phyloP scores from a whole-genome alignment of 2,888 invertebrate genomes.

The Troides helena region DNA sequence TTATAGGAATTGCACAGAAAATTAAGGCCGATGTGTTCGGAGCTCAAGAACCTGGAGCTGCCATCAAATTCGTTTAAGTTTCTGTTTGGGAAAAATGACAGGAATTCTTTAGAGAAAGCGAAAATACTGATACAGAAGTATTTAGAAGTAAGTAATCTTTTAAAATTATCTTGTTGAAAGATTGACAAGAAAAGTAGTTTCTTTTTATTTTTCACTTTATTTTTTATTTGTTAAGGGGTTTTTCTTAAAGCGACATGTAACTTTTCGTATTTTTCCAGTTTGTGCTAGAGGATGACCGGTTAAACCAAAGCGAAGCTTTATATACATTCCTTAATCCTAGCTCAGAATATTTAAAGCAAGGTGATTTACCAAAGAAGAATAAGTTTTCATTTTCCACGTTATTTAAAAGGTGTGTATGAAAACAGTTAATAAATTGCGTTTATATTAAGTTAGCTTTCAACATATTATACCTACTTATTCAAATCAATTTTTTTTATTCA shows the following conservation, averaged over 20 bases:
- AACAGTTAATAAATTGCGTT: neutral
- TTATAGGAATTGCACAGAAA: conserved; percentile 91
- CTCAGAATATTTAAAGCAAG: conserved; percentile 92
- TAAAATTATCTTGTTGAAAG: neutral
- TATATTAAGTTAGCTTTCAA: neutral
- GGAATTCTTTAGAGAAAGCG: conserved; percentile 89
- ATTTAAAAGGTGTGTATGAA: conserved; percentile 86
- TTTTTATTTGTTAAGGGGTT: neutral
- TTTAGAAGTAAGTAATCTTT: conserved; percentile 83
- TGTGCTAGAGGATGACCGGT: conserved; percentile 90
- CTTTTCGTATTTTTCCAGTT: conserved; percentile 78
- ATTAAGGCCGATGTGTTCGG: conserved; percentile 89
- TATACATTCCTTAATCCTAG: conserved; percentile 96
- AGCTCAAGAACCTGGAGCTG: conserved; percentile 89
- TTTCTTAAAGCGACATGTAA: neutral
- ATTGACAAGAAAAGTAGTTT: neutral
- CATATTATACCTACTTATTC: too few relatives aligned
- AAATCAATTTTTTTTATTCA: too few relatives aligned
- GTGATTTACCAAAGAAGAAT: conserved; percentile 90
- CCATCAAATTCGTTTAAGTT: conserved; percentile 91
- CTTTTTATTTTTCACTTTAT: neutral
- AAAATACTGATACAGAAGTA: conserved; percentile 91
- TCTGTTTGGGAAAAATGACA: conserved; percentile 90
- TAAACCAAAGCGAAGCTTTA: conserved; percentile 93
- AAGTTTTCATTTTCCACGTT: conserved; percentile 92